These are phyloP conservation scores for Eciton burchellii DNA, from an alignment of 1,140 invertebrate genomes.

Conservation along the genomic window DNA sequence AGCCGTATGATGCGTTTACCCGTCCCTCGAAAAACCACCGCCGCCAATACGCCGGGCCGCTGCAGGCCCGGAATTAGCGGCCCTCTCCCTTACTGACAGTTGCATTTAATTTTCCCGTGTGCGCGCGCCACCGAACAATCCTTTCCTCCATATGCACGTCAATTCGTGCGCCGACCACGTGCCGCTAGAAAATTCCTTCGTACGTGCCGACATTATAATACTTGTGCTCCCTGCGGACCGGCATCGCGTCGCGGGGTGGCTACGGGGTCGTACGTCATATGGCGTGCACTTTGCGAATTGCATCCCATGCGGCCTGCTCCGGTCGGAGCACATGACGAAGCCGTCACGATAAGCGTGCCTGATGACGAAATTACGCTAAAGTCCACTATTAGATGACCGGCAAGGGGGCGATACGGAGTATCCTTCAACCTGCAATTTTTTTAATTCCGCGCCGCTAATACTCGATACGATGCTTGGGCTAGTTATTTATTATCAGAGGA, in stretches of 20 bases:
- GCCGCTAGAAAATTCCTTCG: conserved; percentile 66
- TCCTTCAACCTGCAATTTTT: conserved; percentile 56
- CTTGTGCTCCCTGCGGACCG: conserved; percentile 39
- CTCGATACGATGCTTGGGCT: conserved; percentile 25
- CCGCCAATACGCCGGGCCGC: conserved; percentile 23
- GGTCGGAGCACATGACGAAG: conserved; percentile 66
- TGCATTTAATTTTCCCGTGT: conserved; percentile 73
- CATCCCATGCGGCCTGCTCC: conserved; percentile 44
- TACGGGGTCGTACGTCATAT: conserved; percentile 61
- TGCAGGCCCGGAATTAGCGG: conserved; percentile 66
- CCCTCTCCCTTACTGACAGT: conserved; percentile 62
- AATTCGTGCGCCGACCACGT: conserved; percentile 64
- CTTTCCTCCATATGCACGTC: conserved; percentile 70
- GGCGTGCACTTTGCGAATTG: conserved; percentile 67
- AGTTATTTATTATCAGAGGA: conserved; percentile 21
- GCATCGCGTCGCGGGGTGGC: conserved; percentile 17
- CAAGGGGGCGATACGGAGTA: conserved; percentile 28
- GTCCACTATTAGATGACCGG: conserved; percentile 45
- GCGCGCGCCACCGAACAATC: conserved; percentile 58
- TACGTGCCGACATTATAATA: conserved; percentile 44
- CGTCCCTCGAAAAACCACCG: conserved; percentile 66
- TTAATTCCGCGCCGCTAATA: conserved; percentile 38
- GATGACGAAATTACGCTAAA: conserved; percentile 62
- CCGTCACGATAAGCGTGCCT: conserved; percentile 69
- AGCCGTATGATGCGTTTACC: conserved; percentile 72